Conservation (phyloP, 2,797 vertebrate species). For the Enteromius afrohamiltoni region DNA sequence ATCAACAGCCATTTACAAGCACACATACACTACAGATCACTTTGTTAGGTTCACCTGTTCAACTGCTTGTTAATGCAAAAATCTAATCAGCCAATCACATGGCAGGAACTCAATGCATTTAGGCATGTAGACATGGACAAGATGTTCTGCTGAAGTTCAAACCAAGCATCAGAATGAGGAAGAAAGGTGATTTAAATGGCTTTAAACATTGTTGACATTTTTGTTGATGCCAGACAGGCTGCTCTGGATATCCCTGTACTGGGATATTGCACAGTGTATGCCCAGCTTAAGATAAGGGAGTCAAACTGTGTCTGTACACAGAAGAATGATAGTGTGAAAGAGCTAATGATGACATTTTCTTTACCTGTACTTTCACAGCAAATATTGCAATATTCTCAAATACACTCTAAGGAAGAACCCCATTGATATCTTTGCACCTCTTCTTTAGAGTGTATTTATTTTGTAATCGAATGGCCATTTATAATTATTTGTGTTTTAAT, state of each 20-base stretch:
- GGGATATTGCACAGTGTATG: not conserved
- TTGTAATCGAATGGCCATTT: not conserved
- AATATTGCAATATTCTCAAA: not conserved
- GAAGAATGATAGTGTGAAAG: not conserved
- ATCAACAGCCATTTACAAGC: no score
- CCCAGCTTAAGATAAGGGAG: not conserved
- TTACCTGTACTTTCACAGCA: not conserved
- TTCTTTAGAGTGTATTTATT: not conserved
- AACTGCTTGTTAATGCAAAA: not conserved
- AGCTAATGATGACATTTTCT: not conserved
- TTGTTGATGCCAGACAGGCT: not conserved
- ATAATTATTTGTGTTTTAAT: not conserved
- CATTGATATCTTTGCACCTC: no score
- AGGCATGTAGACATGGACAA: no score
- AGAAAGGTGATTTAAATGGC: not conserved
- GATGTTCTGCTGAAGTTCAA: no score
- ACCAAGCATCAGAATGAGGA: not conserved
- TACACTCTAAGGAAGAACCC: no score
- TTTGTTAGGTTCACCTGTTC: not conserved
- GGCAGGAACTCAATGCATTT: no score
- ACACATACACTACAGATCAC: not conserved
- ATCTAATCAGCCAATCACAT: not conserved
- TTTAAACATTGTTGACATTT: not conserved
- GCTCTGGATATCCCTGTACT: not conserved
- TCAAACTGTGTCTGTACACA: not conserved